phyloP scores from a whole-genome alignment of 2,113 vertebrate genomes.

The Indicator indicator region DNA sequence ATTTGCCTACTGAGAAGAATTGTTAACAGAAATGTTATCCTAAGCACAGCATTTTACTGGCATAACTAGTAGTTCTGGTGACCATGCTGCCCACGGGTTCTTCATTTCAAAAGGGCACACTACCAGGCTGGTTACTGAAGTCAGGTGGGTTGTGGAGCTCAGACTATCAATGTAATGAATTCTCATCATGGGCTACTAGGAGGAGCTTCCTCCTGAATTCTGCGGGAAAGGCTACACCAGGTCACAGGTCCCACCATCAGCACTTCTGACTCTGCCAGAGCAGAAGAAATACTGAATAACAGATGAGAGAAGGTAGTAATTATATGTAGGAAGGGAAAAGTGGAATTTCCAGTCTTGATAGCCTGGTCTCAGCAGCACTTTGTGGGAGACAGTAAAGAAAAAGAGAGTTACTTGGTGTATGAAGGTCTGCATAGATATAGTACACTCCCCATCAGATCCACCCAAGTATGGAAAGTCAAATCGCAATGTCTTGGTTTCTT shows the following conservation, averaged over 20 bases:
- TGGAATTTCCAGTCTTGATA: not conserved
- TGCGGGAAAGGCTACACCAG: not conserved
- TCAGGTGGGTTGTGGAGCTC: not conserved
- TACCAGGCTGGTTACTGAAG: not conserved
- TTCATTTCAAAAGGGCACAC: not conserved
- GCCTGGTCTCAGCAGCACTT: not conserved
- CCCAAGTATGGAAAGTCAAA: not conserved
- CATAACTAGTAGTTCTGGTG: not conserved
- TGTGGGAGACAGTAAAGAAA: not conserved
- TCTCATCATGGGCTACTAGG: not conserved
- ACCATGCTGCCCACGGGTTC: not conserved
- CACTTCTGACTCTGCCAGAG: not conserved
- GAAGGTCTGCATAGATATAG: rapidly evolving
- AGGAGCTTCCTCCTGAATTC: not conserved
- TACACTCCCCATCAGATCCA: not conserved
- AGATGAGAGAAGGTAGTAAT: not conserved
- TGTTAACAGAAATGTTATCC: not conserved
- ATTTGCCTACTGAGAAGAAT: not conserved
- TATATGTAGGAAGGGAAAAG: not conserved
- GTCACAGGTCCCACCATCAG: rapidly evolving
- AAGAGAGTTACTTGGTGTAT: rapidly evolving
- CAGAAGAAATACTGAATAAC: not conserved
- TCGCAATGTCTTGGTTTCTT: not conserved
- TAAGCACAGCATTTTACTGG: not conserved
- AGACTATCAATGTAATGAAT: not conserved